phyloP scores from a whole-genome alignment of 2,113 vertebrate species.

The Anolis sagrei region DNA sequence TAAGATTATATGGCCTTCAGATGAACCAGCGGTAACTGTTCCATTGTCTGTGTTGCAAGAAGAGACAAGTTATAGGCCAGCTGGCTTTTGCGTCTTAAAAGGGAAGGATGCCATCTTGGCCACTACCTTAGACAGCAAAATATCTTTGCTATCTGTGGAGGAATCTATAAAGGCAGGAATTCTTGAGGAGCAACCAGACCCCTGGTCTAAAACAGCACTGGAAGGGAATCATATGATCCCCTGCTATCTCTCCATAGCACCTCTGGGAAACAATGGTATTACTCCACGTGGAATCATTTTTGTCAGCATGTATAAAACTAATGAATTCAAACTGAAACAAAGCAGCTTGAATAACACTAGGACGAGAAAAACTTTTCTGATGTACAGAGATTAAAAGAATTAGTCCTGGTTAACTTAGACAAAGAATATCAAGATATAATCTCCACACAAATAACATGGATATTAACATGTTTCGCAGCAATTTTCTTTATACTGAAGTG shows the following conservation, averaged over 20 bases:
- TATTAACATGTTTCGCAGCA: constrained; percentile 10
- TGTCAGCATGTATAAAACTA: not conserved
- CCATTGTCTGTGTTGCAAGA: not conserved
- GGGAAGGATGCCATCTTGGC: not conserved
- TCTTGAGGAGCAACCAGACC: not conserved
- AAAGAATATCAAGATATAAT: not conserved
- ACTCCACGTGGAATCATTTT: not conserved
- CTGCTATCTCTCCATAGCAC: not conserved
- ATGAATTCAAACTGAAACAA: constrained; percentile 6
- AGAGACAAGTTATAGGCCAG: not conserved
- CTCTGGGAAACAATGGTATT: not conserved
- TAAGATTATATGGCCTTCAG: not conserved
- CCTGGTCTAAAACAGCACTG: not conserved
- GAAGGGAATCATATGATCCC: too few species aligned
- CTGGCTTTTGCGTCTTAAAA: not conserved
- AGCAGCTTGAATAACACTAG: not conserved
- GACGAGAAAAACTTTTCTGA: not conserved
- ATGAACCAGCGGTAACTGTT: not conserved
- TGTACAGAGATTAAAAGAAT: constrained; percentile 9
- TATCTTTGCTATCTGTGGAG: not conserved
- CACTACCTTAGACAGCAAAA: not conserved
- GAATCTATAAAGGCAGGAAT: not conserved
- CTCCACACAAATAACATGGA: not conserved
- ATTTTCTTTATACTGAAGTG: constrained; percentile 18
- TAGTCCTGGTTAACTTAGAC: not conserved